Conservation (phyloP, 2,888 invertebrate species). For the Trachelus iudaicus region DNA sequence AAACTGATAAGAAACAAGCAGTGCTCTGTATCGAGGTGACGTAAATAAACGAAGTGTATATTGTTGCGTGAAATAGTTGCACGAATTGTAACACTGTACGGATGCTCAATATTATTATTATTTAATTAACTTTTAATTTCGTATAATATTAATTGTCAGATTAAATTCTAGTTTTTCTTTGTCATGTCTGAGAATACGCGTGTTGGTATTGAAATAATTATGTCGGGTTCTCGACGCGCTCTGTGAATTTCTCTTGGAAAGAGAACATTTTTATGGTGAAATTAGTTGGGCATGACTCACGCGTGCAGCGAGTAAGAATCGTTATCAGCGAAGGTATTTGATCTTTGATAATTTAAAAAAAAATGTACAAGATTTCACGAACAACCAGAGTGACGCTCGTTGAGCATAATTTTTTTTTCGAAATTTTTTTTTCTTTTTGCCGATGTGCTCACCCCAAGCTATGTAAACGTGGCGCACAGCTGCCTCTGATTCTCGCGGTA, state of each 20-base stretch:
- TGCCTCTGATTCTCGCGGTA: constrained; percentile 44
- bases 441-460: constrained; percentile 6
- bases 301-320: too few species aligned
- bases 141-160: neutral
- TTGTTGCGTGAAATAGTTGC: neutral
- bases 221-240: neutral
- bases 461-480: constrained; percentile 27
- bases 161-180: neutral
- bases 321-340: too few species aligned
- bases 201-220: neutral
- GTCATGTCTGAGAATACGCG: neutral
- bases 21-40: neutral
- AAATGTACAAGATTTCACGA: too few species aligned
- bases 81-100: neutral
- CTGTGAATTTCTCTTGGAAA: neutral
- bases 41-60: neutral
- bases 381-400: too few species aligned
- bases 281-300: too few species aligned
- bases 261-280: too few species aligned
- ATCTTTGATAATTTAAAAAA: too few species aligned
- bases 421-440: neutral
- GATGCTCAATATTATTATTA: neutral
- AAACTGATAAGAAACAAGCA: neutral
- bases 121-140: neutral
- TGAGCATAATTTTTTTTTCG: neutral